Evolutionary conservation across 1,140 invertebrate genomes (phyloP).

Genomic region (Scaptomyza graminum): DNA sequence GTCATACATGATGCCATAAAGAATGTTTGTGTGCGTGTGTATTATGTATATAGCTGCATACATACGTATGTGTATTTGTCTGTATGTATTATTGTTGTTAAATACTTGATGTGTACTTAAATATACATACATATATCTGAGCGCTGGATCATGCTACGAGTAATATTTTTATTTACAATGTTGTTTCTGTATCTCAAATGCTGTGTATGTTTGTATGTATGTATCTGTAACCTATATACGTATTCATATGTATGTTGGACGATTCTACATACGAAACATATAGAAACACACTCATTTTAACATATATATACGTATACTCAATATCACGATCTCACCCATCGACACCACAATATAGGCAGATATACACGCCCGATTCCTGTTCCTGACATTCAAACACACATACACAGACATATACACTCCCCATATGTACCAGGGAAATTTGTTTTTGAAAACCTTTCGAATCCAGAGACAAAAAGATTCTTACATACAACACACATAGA

Average conservation of each 20-base stretch:
- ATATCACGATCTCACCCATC: slow-evolving; percentile 12
- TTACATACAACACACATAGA: background rate
- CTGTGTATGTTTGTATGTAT: slow-evolving; percentile 24
- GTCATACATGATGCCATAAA: slow-evolving; percentile 1
- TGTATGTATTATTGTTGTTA: slow-evolving; percentile 20
- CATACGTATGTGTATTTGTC: slow-evolving; percentile 5
- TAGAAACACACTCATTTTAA: slow-evolving; percentile 10
- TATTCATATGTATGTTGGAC: slow-evolving; percentile 8
- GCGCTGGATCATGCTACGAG: slow-evolving; percentile 31
- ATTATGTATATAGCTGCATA: slow-evolving; percentile 13
- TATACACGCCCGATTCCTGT: slow-evolving; percentile 11
- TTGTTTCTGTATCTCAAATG: slow-evolving; percentile 23
- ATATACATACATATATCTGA: slow-evolving; percentile 1
- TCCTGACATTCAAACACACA: slow-evolving; percentile 2
- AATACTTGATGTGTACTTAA: slow-evolving; percentile 31
- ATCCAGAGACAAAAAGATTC: background rate
- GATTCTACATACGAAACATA: background rate
- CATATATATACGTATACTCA: slow-evolving; percentile 15
- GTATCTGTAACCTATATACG: slow-evolving; percentile 18
- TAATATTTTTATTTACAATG: slow-evolving; percentile 24
- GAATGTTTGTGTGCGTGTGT: slow-evolving; percentile 10
- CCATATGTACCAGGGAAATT: background rate
- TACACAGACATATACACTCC: slow-evolving; percentile 1
- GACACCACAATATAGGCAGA: slow-evolving; percentile 7
- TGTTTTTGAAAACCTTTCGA: background rate